Conservation (phyloP, 1,140 invertebrate genomes). For the Meloidogyne hapla region DNA sequence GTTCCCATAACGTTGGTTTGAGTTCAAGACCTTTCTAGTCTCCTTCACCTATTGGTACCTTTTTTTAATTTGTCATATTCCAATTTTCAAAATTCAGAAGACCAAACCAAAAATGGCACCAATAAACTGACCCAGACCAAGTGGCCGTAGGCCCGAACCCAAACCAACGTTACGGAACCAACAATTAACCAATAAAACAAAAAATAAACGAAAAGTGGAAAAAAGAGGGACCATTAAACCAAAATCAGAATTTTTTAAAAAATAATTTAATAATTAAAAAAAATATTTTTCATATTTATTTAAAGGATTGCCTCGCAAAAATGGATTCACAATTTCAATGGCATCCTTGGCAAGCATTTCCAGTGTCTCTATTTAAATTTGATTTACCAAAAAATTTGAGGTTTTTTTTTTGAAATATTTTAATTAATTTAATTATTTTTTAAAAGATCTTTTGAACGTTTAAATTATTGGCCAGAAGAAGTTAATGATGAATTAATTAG, state of each 20-base stretch:
- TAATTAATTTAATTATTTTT: not conserved
- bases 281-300: not conserved
- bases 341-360: constrained; percentile 42
- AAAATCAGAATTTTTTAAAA: not conserved
- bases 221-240: no score
- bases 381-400: not conserved
- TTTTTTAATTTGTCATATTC: no score
- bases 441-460: not conserved
- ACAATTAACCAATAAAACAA: no score
- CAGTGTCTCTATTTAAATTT: constrained; percentile 35
- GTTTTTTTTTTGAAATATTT: not conserved
- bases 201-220: no score
- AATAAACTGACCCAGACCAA: no score
- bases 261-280: not conserved
- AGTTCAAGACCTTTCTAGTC: no score
- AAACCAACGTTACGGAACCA: no score
- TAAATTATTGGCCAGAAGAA: constrained; percentile 8
- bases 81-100: no score
- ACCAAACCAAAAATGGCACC: no score
- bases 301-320: constrained; percentile 28
- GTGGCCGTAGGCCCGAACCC: no score
- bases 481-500: constrained; percentile 9
- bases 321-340: constrained; percentile 31
- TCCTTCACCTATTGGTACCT: no score
- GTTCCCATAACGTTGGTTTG: no score